Evolutionary conservation across 2,113 vertebrate genomes (phyloP).

Genomic region (Guaruba guarouba): DNA sequence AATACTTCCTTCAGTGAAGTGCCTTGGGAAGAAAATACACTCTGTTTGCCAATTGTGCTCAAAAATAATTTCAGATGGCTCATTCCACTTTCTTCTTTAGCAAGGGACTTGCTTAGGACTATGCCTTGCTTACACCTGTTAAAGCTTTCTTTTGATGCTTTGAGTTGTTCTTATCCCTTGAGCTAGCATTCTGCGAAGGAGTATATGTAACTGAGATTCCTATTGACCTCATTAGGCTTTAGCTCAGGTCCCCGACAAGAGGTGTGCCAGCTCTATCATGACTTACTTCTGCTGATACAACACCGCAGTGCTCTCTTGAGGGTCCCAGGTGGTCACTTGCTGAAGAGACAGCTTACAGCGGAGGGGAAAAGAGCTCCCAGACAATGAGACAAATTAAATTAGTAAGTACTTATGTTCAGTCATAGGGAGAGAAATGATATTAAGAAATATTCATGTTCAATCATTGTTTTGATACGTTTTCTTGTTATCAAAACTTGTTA

Average conservation of each 20-base stretch:
- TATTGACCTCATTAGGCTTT: neutral
- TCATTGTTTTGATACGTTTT: neutral
- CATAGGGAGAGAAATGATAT: neutral
- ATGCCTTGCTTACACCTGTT: neutral
- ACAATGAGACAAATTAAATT: neutral
- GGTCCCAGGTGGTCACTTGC: neutral
- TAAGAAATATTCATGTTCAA: neutral
- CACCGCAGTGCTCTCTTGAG: neutral
- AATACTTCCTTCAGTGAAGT: constrained; percentile 42
- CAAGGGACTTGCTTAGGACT: neutral
- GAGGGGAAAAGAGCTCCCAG: neutral
- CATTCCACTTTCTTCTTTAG: neutral
- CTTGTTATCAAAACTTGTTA: neutral
- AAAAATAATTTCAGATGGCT: neutral
- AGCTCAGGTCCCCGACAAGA: neutral
- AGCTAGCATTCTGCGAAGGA: neutral
- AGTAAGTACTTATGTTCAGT: neutral
- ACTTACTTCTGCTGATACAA: neutral
- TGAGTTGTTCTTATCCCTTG: neutral
- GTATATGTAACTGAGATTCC: neutral
- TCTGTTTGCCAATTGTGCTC: neutral
- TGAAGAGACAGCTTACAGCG: neutral
- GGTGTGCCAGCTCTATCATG: neutral
- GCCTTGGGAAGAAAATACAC: neutral
- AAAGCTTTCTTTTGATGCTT: neutral